A percentile compares a stretch with the other conserved stretches of the same genome.
These are phyloP conservation scores for Volucella inflata DNA, from an alignment of 2,888 invertebrate genomes.

Conservation along the genomic window DNA sequence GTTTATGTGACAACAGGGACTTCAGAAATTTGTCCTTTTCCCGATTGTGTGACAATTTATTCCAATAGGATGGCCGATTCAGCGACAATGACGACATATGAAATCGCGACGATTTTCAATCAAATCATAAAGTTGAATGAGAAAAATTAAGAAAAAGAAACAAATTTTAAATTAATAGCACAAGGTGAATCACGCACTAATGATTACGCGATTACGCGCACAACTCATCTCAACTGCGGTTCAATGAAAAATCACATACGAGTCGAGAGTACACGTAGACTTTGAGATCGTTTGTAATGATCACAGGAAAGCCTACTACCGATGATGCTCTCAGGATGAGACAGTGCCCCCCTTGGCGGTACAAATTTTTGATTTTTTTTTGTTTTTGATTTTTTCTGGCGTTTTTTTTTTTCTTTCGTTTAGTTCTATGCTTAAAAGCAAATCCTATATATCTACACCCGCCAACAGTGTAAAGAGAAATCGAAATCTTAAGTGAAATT, in stretches of 20 bases:
- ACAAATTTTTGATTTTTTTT: conserved; percentile 28
- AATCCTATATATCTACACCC: conserved; percentile 54
- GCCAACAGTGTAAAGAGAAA: conserved; percentile 46
- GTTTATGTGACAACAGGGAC: conserved; percentile 32
- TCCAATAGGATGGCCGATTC: conserved; percentile 82
- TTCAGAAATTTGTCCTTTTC: conserved; percentile 51
- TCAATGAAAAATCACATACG: conserved; percentile 68
- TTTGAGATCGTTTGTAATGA: conserved; percentile 54
- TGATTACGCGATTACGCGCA: conserved; percentile 59
- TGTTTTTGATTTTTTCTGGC: no score
- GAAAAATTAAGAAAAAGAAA: conserved; percentile 23
- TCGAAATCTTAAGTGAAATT: conserved; percentile 72
- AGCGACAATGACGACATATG: conserved; percentile 76
- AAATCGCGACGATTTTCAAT: conserved; percentile 18
- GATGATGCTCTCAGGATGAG: conserved; percentile 40
- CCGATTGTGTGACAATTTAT: conserved; percentile 76
- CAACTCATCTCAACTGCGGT: conserved; percentile 67
- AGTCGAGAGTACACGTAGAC: neutral
- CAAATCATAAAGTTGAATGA: conserved; percentile 21
- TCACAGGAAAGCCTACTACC: conserved; percentile 50
- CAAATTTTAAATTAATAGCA: conserved; percentile 50
- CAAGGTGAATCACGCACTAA: conserved; percentile 73
- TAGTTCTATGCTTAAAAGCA: conserved; percentile 41
- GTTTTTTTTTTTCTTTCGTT: no score
- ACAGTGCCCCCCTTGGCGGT: conserved; percentile 42